These are phyloP conservation scores for Prionace glauca DNA, from an alignment of 2,797 vertebrate genomes.

Conservation along the genomic window DNA sequence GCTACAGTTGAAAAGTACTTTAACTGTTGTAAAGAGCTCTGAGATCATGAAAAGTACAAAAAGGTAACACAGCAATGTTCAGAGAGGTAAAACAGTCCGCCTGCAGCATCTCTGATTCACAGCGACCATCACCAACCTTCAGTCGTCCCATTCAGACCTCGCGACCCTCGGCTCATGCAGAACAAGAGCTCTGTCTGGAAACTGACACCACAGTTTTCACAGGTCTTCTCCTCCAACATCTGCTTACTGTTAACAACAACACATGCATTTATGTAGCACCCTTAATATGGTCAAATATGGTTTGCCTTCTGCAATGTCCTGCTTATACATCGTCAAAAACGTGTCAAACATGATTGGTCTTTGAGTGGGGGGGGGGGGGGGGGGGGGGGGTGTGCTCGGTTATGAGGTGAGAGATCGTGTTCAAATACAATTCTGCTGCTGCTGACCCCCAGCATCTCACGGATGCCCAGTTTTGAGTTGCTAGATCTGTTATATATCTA, in stretches of 20 bases:
- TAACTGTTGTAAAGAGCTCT: not conserved
- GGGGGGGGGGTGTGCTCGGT: no score
- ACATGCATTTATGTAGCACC: not conserved
- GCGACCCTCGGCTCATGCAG: constrained; percentile 36
- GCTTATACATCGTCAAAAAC: no score
- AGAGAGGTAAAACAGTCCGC: not conserved
- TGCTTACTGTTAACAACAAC: constrained; percentile 7
- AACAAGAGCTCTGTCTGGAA: constrained; percentile 57
- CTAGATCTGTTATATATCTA: no score
- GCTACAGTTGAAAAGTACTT: not conserved
- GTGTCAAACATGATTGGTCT: no score
- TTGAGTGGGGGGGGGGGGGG: no score
- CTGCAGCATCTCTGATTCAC: not conserved
- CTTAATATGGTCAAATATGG: not conserved
- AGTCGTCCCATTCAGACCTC: not conserved
- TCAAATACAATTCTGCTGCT: no score
- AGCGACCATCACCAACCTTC: not conserved
- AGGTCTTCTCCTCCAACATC: constrained; percentile 52
- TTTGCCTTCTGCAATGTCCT: no score
- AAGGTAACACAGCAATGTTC: not conserved
- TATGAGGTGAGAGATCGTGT: no score
- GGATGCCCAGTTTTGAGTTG: no score
- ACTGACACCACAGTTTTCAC: constrained; percentile 50
- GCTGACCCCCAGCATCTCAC: no score
- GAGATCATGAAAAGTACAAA: not conserved